Conservation (phyloP, 2,888 invertebrate species). For the Clanis bilineata region DNA sequence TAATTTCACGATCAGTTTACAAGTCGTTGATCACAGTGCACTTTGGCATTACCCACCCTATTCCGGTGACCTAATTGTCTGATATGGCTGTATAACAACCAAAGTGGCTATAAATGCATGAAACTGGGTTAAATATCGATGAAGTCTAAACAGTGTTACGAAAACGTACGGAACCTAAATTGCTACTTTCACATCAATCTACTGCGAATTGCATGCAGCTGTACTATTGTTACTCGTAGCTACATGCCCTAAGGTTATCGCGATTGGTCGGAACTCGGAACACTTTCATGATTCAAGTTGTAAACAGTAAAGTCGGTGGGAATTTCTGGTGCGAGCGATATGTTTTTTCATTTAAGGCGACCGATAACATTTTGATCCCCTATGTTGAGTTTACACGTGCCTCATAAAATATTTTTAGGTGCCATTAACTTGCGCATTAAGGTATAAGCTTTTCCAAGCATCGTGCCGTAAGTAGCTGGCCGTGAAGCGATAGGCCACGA, state of each 20-base stretch:
- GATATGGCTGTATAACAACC: constrained; percentile 63
- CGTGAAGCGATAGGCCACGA: too few species aligned
- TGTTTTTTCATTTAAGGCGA: too few species aligned
- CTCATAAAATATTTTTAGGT: too few species aligned
- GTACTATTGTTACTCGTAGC: neutral
- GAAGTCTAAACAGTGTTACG: constrained; percentile 55
- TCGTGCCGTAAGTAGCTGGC: too few species aligned
- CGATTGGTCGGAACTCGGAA: neutral
- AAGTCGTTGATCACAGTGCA: constrained; percentile 49
- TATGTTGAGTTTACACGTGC: too few species aligned
- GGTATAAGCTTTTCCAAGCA: too few species aligned
- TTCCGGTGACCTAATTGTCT: constrained; percentile 75
- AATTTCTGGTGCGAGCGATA: too few species aligned
- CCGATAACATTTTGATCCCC: too few species aligned
- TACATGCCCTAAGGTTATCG: neutral
- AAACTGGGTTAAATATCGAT: constrained; percentile 78
- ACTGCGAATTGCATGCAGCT: constrained; percentile 18
- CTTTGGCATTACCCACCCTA: constrained; percentile 66
- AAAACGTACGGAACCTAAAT: constrained; percentile 47
- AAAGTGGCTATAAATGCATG: constrained; percentile 74
- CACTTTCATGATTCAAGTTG: neutral
- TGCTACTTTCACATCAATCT: constrained; percentile 45
- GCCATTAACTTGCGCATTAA: too few species aligned
- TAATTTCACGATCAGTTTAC: constrained; percentile 51
- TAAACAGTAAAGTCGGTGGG: neutral